These are phyloP conservation scores for Aphrocallistes beatrix DNA, from an alignment of 37 sponge, comb jelly and placozoan genomes.

Conservation along the genomic window DNA sequence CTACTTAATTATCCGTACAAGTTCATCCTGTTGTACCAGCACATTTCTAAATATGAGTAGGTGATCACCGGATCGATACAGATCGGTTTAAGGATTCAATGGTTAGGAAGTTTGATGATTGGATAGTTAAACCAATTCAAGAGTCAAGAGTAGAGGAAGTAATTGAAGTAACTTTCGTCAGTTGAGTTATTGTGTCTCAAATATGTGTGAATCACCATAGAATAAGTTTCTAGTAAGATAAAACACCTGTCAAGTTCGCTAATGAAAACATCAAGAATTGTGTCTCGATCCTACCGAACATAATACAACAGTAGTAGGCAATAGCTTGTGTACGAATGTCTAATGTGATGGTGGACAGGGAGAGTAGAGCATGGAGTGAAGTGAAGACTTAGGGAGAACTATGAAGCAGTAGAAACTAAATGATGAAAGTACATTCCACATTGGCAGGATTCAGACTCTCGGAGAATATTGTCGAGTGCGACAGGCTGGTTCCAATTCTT, in stretches of 20 bases:
- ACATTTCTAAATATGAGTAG: too few relatives aligned
- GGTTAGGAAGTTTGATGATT: too few relatives aligned
- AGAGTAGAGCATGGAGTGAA: not conserved
- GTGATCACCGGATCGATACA: too few relatives aligned
- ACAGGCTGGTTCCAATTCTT: slow-evolving; percentile 20
- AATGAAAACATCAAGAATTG: not conserved
- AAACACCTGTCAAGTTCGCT: slow-evolving; percentile 6
- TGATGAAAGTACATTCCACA: slow-evolving; percentile 20
- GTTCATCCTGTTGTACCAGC: too few relatives aligned
- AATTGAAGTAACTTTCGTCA: not conserved
- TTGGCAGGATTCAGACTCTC: slow-evolving; percentile 17
- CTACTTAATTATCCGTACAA: too few relatives aligned
- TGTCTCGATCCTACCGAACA: not conserved
- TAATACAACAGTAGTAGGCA: not conserved
- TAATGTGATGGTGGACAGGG: not conserved
- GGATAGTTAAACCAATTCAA: too few relatives aligned
- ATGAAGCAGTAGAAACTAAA: not conserved
- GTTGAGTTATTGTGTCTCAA: not conserved
- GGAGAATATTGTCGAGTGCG: slow-evolving; percentile 18
- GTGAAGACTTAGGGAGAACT: not conserved
- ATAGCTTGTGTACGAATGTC: not conserved
- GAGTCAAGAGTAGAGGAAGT: slow-evolving; percentile 5
- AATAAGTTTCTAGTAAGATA: not conserved
- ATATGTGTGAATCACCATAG: not conserved
- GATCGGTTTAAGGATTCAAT: too few relatives aligned